Base-by-base conservation (phyloP, 1,140 invertebrate genomes). In the Pseudachorutes palmiensis region DNA sequence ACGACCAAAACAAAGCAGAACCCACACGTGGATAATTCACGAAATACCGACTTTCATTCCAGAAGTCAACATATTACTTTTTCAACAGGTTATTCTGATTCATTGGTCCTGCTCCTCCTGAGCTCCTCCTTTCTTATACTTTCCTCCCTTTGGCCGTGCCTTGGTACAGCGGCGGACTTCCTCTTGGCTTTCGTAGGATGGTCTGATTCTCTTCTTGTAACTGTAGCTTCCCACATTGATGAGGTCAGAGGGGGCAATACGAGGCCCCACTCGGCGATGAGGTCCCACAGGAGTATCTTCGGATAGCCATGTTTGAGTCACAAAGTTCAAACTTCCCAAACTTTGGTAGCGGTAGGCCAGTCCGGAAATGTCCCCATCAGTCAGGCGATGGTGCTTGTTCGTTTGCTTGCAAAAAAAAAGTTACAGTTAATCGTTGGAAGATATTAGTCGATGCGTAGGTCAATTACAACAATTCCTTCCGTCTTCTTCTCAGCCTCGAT, bases 201-300 rank as follows among this genome's bases (percentile, higher is more conserved):
- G 36, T 9, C 5, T 19, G 5, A 5, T 41, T 41, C 36, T 19
- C 19, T 41, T 41, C 36, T 19, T 19, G 5, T 41, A n/a, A n/a
- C n/a, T 41, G 5, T 9, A 41, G 5, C 36, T 9, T 5, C 19
- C 19, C 36, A 41, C 5, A 19, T 5, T 5, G 19, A 41, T 41
- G 5, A 41, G 36, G 36, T 5, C 19, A 19, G 51, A 55, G 51
- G 24, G 24, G 51, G 5, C 51, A 14, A 24, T 9, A 24, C 14
- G 51, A 55, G 9, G 9, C 29, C 31, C 31, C 2, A 5, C 16
- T 26, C 61, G 32, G 14, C 61, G 61, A 62, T 62, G 26, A 57
- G 66, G 49, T 9, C 66, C 66, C 12, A 67, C 60, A 22, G 66
- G 66, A 26, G 60, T 45, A 51, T 62, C 36, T 3, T 45, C 32